phyloP scores from a whole-genome alignment of 2,888 invertebrate genomes.

The Agonopterix heracliana region DNA sequence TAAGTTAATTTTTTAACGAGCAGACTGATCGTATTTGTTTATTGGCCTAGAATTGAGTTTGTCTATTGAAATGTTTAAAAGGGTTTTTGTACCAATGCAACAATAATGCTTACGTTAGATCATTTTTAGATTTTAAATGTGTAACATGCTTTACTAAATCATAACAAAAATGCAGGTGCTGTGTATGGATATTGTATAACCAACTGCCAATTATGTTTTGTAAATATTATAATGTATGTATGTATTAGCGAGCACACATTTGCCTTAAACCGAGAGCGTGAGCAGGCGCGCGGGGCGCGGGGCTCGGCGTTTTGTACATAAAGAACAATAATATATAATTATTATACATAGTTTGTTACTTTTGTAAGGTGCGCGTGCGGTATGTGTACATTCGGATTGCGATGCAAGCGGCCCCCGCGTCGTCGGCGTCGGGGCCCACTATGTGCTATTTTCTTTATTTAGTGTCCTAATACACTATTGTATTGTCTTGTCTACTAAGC shows the following conservation, averaged over 20 bases:
- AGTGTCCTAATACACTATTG: constrained; percentile 65
- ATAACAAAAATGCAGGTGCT: constrained; percentile 55
- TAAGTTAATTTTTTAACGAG: constrained; percentile 47
- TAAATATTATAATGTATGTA: constrained; percentile 61
- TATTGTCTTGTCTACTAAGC: constrained; percentile 71
- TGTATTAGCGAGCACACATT: constrained; percentile 55
- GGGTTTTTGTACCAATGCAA: constrained; percentile 22
- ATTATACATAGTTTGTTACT: constrained; percentile 67
- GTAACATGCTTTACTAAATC: constrained; percentile 59
- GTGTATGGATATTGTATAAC: constrained; percentile 40
- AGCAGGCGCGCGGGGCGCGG: constrained; percentile 29
- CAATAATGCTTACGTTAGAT: constrained; percentile 23
- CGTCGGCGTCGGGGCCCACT: constrained; percentile 19
- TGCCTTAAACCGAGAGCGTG: constrained; percentile 46
- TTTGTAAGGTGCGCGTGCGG: constrained; percentile 64
- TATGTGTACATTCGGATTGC: constrained; percentile 51
- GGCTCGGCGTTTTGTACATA: constrained; percentile 64
- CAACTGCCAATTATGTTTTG: constrained; percentile 63
- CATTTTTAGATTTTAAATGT: constrained; percentile 43
- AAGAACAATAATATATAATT: constrained; percentile 64
- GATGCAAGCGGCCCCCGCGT: constrained; percentile 27
- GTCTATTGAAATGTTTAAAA: constrained; percentile 34
- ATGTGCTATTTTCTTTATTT: constrained; percentile 67
- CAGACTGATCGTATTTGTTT: constrained; percentile 52
- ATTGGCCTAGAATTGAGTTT: constrained; percentile 57